A percentile compares a stretch with the other conserved stretches of the same genome.
Conservation (phyloP, 2,888 invertebrate species). For the Diloba caeruleocephala region DNA sequence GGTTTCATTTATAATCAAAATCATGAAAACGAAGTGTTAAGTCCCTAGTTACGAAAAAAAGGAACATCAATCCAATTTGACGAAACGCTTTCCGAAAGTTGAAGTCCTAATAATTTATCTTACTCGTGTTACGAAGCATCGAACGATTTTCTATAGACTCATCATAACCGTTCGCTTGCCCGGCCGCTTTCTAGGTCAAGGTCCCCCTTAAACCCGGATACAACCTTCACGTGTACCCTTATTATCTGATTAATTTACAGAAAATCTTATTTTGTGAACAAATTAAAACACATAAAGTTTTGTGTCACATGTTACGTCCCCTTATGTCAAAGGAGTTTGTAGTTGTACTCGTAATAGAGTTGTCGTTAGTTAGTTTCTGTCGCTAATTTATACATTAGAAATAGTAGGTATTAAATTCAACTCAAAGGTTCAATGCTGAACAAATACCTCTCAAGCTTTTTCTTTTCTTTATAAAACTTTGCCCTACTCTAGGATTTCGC, state of each 20-base stretch:
- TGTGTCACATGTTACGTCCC: slow-evolving; percentile 11
- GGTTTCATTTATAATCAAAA: too few relatives aligned
- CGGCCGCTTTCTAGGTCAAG: slow-evolving; percentile 46
- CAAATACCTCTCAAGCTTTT: too few relatives aligned
- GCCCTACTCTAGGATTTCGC: too few relatives aligned
- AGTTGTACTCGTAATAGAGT: background rate
- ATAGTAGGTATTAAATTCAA: background rate
- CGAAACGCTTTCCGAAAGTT: slow-evolving; percentile 13
- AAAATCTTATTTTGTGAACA: slow-evolving; percentile 48
- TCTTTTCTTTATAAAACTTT: too few relatives aligned
- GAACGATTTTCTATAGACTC: slow-evolving; percentile 49
- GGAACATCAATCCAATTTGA: too few relatives aligned
- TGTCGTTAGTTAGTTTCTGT: too few relatives aligned
- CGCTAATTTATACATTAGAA: too few relatives aligned
- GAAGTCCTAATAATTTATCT: slow-evolving; percentile 44
- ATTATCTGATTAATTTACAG: slow-evolving; percentile 52
- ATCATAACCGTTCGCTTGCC: slow-evolving; percentile 45
- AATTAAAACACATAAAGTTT: slow-evolving; percentile 43
- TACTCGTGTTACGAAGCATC: slow-evolving; percentile 30
- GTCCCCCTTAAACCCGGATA: slow-evolving; percentile 43
- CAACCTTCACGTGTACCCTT: slow-evolving; percentile 43
- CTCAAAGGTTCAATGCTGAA: too few relatives aligned
- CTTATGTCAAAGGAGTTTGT: background rate
- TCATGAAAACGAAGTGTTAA: too few relatives aligned
- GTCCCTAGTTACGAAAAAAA: too few relatives aligned